Evolutionary conservation across 2,888 invertebrate species (phyloP), one percentile per base, ranked within the genome.

Genomic region (Fissipunctia ypsillon): DNA sequence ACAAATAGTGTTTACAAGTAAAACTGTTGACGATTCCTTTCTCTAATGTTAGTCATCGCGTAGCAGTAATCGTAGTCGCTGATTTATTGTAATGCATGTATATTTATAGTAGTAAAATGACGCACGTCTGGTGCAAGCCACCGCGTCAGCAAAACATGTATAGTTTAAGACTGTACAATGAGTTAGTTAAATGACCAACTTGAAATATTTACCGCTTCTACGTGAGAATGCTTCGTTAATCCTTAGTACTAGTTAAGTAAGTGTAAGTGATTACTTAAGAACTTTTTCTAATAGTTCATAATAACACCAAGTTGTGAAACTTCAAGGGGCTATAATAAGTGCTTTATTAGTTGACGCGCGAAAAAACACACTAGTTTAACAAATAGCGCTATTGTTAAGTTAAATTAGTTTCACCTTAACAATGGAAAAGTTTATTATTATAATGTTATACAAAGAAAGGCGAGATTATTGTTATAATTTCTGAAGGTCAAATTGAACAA

Each of bases 381-480:
- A 91, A 93, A 93, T 91, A 93, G 88, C 88, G 88, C 87, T 89
- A 90, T 90, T 90, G 90, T 91, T 86, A 93, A 93, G 91, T 93
- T 92, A 91, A 94, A 94, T 93, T 93, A 91, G 90, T 93, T 92
- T 91, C 84, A 76, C 89, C 86, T 84, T 79, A 73, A 84, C 88
- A 90, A 89, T 89, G 88, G 82, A 84, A 87, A 90, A 91, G 81
- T 92, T 92, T 87, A 84, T 81, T 86, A 87, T 83, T 86, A 78
- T 83, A 60, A 52, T 60, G 85, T 87, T 80, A 84, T 76, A 78
- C 16, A 63, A 25, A 48, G 68, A 68, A 48, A 75, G 60, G 35
- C 70, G 60, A 35, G 25, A 72, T 68, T 73, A 81, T 70, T 77
- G 73, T 86, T 81, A 73, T 71, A 73, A 81, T 57, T 64, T 41